Conservation (phyloP, 2,888 invertebrate species). For the Lymantria dispar region DNA sequence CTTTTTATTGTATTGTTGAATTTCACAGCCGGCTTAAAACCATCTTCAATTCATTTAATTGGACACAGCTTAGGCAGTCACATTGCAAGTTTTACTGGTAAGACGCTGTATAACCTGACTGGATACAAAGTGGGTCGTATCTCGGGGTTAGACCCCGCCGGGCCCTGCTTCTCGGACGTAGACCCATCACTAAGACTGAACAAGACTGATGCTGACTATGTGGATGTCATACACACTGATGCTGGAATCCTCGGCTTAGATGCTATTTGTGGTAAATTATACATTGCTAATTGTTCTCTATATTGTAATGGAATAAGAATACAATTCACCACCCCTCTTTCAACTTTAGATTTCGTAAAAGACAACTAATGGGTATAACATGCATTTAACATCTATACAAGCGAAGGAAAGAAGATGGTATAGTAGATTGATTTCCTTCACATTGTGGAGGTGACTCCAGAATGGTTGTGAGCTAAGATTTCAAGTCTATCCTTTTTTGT, state of each 20-base stretch:
- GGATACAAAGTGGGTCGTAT: conserved; percentile 54
- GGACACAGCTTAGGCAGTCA: conserved; percentile 74
- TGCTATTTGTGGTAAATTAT: conserved; percentile 51
- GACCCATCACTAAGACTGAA: conserved; percentile 44
- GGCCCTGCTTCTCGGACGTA: conserved; percentile 66
- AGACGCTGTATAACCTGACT: conserved; percentile 48
- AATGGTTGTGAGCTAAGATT: no score
- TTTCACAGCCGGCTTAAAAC: conserved; percentile 48
- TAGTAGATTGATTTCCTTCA: no score
- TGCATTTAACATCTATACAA: no score
- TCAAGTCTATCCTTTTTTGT: no score
- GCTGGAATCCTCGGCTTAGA: conserved; percentile 60
- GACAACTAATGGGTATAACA: no score
- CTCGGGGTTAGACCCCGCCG: conserved; percentile 68
- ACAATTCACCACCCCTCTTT: no score
- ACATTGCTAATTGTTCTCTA: no score
- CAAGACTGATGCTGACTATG: conserved; percentile 54
- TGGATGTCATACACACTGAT: conserved; percentile 65
- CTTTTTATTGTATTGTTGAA: not conserved
- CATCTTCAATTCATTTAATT: conserved; percentile 55
- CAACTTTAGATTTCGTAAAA: no score
- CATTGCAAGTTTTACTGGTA: conserved; percentile 63
- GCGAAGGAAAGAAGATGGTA: no score
- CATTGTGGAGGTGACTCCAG: no score
- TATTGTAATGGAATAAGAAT: no score